These are phyloP conservation scores for Cygnus olor DNA, from an alignment of 2,797 vertebrate species.

Conservation along the genomic window DNA sequence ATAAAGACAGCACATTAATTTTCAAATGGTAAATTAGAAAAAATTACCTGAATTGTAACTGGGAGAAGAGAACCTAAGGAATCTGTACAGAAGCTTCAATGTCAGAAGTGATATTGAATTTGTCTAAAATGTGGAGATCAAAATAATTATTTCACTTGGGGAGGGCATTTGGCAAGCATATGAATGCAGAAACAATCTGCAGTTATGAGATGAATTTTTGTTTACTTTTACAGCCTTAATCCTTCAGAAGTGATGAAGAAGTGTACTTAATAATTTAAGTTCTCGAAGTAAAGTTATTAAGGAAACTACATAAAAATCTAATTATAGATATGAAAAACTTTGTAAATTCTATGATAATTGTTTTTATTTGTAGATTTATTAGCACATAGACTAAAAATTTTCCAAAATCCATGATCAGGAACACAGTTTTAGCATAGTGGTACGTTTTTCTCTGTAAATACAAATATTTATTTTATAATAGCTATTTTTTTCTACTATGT, in stretches of 20 bases:
- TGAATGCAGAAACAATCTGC: neutral
- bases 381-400: neutral
- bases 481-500: neutral
- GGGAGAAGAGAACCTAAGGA: neutral
- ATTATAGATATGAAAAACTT: fast-evolving
- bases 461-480: neutral
- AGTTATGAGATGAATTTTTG: neutral
- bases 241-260: neutral
- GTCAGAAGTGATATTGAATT: neutral
- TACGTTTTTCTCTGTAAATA: neutral
- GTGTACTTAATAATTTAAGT: neutral
- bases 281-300: neutral
- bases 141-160: neutral
- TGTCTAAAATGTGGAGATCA: neutral
- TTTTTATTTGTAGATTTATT: neutral
- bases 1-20: neutral
- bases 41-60: neutral
- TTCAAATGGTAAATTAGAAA: neutral
- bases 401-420: neutral
- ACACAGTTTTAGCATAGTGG: neutral
- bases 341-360: neutral
- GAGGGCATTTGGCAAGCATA: neutral
- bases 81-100: neutral
- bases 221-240: neutral
- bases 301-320: neutral